Base-by-base conservation (phyloP, 2,113 vertebrate genomes). In the Otis tarda region DNA sequence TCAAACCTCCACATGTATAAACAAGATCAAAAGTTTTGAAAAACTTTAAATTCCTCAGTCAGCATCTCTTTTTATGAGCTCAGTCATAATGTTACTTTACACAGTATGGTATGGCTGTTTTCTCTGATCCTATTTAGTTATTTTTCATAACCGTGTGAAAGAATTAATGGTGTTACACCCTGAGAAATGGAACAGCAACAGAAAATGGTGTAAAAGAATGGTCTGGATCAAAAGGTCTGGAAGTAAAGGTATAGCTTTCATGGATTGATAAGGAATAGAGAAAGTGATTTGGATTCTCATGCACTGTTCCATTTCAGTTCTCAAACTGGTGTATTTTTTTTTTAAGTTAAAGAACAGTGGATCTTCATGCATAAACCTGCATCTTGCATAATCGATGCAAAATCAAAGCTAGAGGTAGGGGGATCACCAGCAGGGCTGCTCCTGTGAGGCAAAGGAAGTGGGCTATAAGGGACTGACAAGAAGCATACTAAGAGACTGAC, bases 21-120 rank as follows among this genome's bases (percentile, higher is more conserved):
- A 95, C 64, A 94, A 91, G 86, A 97, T 94, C 94, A 97, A 96
- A 94, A 95, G 61, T 97, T 97, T 91, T 61, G 80, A 76, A 89
- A 94, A 96, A 93, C 77, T 95, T 96, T 83, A 90, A 97, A 87
- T 95, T 93, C 73, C 45, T 96, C 94, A 95, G 75, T 96, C 92
- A 93, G 87, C 69, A 85, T 90, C 65, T 93, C n/a, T 92, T 93
- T 95, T 94, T 77, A 91, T 82, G 50, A 93, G 63, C 78, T 96
- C 94, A 96, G 79, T 82, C 28, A 84, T 73, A 87, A 56, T 75
- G 59, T 52, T 83, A 68, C 52, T 91, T 86, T 89, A 68, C 49
- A 52, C 33, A 55, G n/a, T n/a, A 30, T 73, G 37, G 7, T 90
- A 57, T 33, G 64, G 15, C 37, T 95, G 49, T 90, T 89, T 63